These are phyloP conservation scores for Tetramorium parvispinum DNA, from an alignment of 1,140 invertebrate species.

Conservation along the genomic window DNA sequence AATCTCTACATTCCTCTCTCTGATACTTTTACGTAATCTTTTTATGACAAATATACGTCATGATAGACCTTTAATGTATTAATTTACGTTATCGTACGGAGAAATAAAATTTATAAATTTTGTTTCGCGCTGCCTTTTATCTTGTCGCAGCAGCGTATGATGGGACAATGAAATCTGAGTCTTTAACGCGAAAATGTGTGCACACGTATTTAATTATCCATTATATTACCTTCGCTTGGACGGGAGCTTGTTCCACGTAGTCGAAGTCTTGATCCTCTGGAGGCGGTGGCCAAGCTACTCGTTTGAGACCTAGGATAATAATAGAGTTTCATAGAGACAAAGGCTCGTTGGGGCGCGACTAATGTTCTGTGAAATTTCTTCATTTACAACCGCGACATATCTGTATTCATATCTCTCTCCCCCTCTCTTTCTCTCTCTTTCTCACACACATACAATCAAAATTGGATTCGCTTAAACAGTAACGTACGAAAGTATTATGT, in stretches of 20 bases:
- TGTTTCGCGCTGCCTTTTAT: not conserved
- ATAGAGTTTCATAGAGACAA: conserved; percentile 21
- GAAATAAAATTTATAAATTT: not conserved
- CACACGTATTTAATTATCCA: not conserved
- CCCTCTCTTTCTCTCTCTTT: no score
- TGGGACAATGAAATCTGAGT: not conserved
- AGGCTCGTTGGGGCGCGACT: not conserved
- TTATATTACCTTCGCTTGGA: conserved; percentile 85
- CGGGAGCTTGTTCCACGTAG: conserved; percentile 85
- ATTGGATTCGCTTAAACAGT: not conserved
- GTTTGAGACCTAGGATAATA: conserved; percentile 89
- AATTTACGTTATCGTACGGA: not conserved
- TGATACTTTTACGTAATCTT: not conserved
- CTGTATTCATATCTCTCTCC: not conserved
- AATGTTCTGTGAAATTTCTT: not conserved
- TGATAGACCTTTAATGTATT: not conserved
- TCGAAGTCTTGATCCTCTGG: conserved; percentile 87
- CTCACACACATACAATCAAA: not conserved
- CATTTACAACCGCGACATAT: not conserved
- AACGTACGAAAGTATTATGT: not conserved
- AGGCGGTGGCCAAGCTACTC: conserved; percentile 93
- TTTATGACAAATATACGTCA: not conserved
- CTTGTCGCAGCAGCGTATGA: not conserved
- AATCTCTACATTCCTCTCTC: not conserved
- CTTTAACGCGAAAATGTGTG: not conserved